Evolutionary conservation across 2,113 vertebrate species (phyloP).

Genomic region (Pelecanoides urinatrix): DNA sequence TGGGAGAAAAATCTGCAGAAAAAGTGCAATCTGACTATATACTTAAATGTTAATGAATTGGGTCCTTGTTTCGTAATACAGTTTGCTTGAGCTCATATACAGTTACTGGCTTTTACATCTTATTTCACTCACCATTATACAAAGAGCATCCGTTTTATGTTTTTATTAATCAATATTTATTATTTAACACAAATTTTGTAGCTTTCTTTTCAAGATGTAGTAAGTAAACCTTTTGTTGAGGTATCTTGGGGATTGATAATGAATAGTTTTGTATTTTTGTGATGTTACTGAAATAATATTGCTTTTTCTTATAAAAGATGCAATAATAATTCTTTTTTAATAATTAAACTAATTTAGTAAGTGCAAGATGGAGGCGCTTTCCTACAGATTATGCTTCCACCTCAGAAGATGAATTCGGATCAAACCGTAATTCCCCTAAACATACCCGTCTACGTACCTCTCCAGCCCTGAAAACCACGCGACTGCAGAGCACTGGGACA

Average conservation of each 20-base stretch:
- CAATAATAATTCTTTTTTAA: constrained; percentile 82
- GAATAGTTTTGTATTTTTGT: constrained; percentile 43
- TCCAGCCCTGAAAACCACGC: constrained; percentile 83
- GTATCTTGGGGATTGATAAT: constrained; percentile 50
- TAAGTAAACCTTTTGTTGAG: constrained; percentile 65
- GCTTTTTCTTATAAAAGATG: constrained; percentile 55
- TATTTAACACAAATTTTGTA: constrained; percentile 65
- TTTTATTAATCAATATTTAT: constrained; percentile 67
- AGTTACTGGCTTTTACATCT: constrained; percentile 47
- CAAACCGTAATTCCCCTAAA: constrained; percentile 92
- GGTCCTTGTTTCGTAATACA: constrained; percentile 22
- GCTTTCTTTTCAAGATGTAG: constrained; percentile 66
- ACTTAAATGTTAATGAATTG: constrained; percentile 53
- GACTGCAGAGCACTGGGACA: constrained; percentile 79
- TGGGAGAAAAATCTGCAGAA: constrained; percentile 47
- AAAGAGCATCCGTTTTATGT: constrained; percentile 52
- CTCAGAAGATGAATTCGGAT: constrained; percentile 98
- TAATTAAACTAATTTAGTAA: constrained; percentile 86
- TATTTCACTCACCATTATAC: constrained; percentile 63
- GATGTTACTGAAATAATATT: constrained; percentile 65
- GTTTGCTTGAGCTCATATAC: constrained; percentile 16
- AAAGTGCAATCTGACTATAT: constrained; percentile 30
- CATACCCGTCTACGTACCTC: constrained; percentile 87
- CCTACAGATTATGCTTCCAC: constrained; percentile 98
- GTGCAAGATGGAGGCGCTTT: constrained; percentile 95